Percentiles rank a stretch among this genome's conserved stretches.
phyloP scores from a whole-genome alignment of 2,797 vertebrate genomes.

The Liasis olivaceus region DNA sequence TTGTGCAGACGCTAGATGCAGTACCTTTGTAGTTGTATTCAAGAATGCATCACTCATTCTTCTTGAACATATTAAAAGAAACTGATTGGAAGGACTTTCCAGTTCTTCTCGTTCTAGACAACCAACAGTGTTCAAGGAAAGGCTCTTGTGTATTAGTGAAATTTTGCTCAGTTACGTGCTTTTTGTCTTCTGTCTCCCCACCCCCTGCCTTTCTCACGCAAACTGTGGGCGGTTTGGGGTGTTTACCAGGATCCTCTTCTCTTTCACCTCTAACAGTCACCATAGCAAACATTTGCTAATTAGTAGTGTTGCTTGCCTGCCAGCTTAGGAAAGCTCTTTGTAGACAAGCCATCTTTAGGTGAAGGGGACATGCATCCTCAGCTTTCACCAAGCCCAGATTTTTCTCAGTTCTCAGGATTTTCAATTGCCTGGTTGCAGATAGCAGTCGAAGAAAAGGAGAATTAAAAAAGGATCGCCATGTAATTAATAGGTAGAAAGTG shows the following conservation, averaged over 20 bases:
- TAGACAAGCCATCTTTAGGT: neutral
- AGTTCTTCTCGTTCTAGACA: slow-evolving; percentile 3
- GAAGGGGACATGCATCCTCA: no score
- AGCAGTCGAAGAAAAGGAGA: neutral
- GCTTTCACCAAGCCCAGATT: neutral
- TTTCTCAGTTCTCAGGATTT: neutral
- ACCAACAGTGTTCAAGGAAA: slow-evolving; percentile 49
- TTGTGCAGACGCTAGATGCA: slow-evolving; percentile 37
- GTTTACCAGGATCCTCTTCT: neutral
- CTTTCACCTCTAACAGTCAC: neutral
- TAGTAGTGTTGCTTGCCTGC: neutral
- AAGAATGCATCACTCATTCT: slow-evolving; percentile 58
- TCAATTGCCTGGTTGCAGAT: neutral
- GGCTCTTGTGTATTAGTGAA: slow-evolving; percentile 41
- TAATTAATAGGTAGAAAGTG: neutral
- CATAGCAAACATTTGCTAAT: neutral
- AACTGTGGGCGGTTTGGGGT: neutral
- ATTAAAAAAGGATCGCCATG: neutral
- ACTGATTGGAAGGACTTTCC: slow-evolving; percentile 58
- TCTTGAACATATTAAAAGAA: slow-evolving; percentile 61
- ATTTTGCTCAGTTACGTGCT: neutral
- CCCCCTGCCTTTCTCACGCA: neutral
- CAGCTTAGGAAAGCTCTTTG: neutral
- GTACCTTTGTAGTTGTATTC: slow-evolving; percentile 56
- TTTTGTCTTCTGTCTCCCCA: slow-evolving; percentile 42